A percentile compares a stretch with the other conserved stretches of the same genome.
phyloP scores from a whole-genome alignment of 1,140 invertebrate genomes.

The Heliconius hewitsoni region DNA sequence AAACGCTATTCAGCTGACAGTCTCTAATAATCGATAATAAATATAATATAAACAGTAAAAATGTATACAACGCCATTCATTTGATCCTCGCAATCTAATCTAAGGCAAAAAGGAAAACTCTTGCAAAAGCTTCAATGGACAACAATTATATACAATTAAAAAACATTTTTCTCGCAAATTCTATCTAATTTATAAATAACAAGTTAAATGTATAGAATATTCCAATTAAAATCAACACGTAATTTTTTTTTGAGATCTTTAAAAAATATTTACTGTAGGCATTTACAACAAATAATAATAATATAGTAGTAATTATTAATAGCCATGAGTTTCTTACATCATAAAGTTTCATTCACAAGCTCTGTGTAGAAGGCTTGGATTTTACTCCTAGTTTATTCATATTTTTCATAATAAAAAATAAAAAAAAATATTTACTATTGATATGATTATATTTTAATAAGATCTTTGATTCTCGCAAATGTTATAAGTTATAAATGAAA shows the following conservation, averaged over 20 bases:
- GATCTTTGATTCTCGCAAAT: no score
- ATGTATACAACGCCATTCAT: background rate
- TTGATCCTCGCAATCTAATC: slow-evolving; percentile 11
- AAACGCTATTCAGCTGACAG: no score
- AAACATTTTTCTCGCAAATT: slow-evolving; percentile 10
- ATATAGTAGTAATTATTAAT: background rate
- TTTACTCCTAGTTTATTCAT: no score
- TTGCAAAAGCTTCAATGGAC: slow-evolving; percentile 7
- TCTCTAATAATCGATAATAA: background rate
- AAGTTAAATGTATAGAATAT: slow-evolving; percentile 28
- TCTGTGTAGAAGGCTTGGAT: background rate
- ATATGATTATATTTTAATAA: no score
- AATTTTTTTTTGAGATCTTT: slow-evolving; percentile 28
- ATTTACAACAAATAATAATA: background rate
- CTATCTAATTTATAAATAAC: slow-evolving; percentile 25
- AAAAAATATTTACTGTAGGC: slow-evolving; percentile 10
- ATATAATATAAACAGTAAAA: background rate
- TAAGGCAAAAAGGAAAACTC: slow-evolving; percentile 20
- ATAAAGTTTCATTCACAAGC: slow-evolving; percentile 7
- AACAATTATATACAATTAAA: background rate
- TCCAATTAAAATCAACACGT: slow-evolving; percentile 21
- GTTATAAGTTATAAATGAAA: no score
- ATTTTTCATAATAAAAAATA: no score
- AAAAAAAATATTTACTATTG: no score
- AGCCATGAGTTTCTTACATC: slow-evolving; percentile 18